A percentile compares a stretch with the other conserved stretches of the same genome.
Evolutionary conservation across 2,888 invertebrate species (phyloP).

Genomic region (Acleris literana): DNA sequence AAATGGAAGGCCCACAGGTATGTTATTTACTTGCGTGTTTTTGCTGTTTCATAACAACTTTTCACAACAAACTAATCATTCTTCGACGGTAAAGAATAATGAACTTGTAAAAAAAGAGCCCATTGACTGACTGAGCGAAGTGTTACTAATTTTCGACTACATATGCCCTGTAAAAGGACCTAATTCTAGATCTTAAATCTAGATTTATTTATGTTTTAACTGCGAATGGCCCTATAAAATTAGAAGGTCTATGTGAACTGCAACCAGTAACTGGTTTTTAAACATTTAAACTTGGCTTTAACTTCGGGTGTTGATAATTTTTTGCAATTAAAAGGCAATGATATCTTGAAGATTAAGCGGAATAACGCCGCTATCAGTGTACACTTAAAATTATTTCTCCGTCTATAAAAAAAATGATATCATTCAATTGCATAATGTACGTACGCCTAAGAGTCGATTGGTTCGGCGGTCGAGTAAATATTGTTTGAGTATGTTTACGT

Average conservation of each 20-base stretch:
- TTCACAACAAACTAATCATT: no score
- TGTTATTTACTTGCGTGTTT: conserved; percentile 24
- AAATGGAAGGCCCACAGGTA: conserved; percentile 90
- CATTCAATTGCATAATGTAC: conserved; percentile 12
- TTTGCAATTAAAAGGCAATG: neutral
- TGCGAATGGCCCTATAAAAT: no score
- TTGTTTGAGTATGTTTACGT: conserved; percentile 25
- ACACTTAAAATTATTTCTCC: neutral
- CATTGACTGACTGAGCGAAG: no score
- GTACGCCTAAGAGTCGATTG: conserved; percentile 20
- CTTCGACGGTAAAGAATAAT: no score
- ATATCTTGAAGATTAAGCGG: neutral
- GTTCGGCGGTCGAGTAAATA: conserved; percentile 24
- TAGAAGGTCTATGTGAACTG: no score
- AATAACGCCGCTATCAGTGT: conserved; percentile 1
- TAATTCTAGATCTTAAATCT: no score
- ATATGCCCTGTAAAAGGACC: no score
- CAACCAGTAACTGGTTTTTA: no score
- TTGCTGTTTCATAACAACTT: neutral
- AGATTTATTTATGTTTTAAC: no score
- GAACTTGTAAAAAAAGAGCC: no score
- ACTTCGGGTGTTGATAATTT: neutral
- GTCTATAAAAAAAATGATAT: neutral
- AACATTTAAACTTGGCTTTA: no score
- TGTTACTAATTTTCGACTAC: no score